Evolutionary conservation across 2,888 invertebrate species (phyloP).

Genomic region (Apoda limacodes): DNA sequence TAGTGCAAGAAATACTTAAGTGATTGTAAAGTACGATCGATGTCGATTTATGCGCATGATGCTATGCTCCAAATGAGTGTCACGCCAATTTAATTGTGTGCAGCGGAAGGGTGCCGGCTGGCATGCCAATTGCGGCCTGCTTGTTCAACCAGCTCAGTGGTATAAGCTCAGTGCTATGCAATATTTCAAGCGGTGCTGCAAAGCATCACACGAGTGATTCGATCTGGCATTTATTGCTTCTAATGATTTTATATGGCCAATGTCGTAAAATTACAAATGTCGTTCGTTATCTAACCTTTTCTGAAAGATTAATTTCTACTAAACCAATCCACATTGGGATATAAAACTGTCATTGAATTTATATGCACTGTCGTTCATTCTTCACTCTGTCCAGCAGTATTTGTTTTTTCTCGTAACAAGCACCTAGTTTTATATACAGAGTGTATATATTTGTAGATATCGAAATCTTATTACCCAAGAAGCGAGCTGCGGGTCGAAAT

Average conservation of each 20-base stretch:
- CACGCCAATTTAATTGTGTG: conserved; percentile 32
- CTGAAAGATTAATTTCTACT: conserved; percentile 1
- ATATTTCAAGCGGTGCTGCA: conserved; percentile 35
- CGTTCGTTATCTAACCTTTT: conserved; percentile 22
- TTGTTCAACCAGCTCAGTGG: too few relatives aligned
- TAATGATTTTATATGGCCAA: conserved; percentile 44
- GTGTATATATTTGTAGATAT: too few relatives aligned
- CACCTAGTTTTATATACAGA: too few relatives aligned
- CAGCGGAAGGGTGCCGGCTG: conserved; percentile 27
- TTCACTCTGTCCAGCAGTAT: too few relatives aligned
- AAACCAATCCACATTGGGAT: conserved; percentile 1
- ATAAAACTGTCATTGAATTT: too few relatives aligned
- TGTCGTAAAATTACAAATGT: conserved; percentile 41
- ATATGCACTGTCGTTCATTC: too few relatives aligned
- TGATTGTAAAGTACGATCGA: conserved; percentile 12
- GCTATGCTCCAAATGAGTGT: conserved; percentile 26
- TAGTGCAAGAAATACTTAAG: too few relatives aligned
- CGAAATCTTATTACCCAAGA: conserved; percentile 59
- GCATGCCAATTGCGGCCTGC: conserved; percentile 30
- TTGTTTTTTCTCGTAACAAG: too few relatives aligned
- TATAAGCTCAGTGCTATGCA: too few relatives aligned
- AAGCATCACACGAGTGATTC: conserved; percentile 35
- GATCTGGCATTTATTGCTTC: conserved; percentile 40
- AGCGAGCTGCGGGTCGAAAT: conserved; percentile 46
- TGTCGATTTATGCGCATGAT: conserved; percentile 18